phyloP scores from a whole-genome alignment of 2,797 vertebrate species.

The Ataeniobius toweri region DNA sequence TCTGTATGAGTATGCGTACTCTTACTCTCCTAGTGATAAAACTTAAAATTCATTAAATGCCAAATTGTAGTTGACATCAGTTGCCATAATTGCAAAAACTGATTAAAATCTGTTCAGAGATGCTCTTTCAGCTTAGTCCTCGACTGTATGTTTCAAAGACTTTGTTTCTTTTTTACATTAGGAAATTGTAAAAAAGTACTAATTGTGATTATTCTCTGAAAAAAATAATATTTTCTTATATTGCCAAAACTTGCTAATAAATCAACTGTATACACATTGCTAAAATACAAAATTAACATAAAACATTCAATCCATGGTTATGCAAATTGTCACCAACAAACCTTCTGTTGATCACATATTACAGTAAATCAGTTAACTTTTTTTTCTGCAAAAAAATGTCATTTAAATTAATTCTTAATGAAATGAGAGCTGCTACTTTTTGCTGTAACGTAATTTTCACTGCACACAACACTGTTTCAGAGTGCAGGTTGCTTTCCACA shows the following conservation, averaged over 20 bases:
- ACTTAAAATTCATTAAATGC: not conserved
- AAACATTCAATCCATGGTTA: no score
- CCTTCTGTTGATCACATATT: not conserved
- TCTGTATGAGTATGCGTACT: no score
- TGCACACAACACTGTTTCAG: not conserved
- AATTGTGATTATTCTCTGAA: not conserved
- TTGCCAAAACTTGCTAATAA: not conserved
- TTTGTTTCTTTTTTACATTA: not conserved
- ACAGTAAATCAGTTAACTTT: no score
- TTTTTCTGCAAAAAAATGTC: not conserved
- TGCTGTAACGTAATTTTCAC: no score
- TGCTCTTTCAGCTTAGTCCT: not conserved
- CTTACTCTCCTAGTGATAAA: not conserved
- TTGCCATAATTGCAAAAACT: no score
- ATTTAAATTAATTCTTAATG: not conserved
- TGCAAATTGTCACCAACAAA: no score
- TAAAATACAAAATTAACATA: no score
- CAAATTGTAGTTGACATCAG: not conserved
- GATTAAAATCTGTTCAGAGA: not conserved
- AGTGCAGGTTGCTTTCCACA: not conserved
- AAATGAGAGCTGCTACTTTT: not conserved
- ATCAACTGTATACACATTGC: not conserved
- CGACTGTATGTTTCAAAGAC: not conserved
- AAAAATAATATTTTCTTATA: not conserved
- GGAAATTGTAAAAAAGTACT: not conserved